These are phyloP conservation scores for Aphelinus certus DNA, from an alignment of 1,140 invertebrate species.

Conservation along the genomic window DNA sequence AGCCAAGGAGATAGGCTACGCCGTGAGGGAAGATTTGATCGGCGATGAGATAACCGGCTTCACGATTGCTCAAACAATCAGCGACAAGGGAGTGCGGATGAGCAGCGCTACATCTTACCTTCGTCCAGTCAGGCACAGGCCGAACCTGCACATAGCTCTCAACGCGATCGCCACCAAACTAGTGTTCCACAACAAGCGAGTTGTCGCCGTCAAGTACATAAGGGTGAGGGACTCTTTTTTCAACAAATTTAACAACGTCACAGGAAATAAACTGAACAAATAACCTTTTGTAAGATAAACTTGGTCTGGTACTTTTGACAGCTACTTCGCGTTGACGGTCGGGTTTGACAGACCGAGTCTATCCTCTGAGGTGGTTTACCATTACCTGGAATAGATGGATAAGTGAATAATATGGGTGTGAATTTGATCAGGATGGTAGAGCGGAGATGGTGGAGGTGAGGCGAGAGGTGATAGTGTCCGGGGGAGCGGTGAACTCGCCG, in stretches of 20 bases:
- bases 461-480: slow-evolving; percentile 62
- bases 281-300: no score
- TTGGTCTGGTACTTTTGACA: no score
- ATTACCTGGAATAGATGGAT: no score
- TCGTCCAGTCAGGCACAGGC: slow-evolving; percentile 67
- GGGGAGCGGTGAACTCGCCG: slow-evolving; percentile 62
- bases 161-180: slow-evolving; percentile 73
- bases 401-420: not conserved
- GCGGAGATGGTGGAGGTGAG: slow-evolving; percentile 53
- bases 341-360: no score
- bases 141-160: slow-evolving; percentile 76
- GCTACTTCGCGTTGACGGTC: no score
- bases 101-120: slow-evolving; percentile 74
- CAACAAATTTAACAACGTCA: no score
- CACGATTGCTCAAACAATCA: slow-evolving; percentile 66
- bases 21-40: slow-evolving; percentile 69
- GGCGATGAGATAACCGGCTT: slow-evolving; percentile 66
- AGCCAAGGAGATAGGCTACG: slow-evolving; percentile 68
- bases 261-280: no score
- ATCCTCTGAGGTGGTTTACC: no score
- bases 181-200: slow-evolving; percentile 42
- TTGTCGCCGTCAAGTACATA: slow-evolving; percentile 47
- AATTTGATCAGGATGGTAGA: slow-evolving; percentile 63
- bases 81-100: slow-evolving; percentile 72
- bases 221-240: slow-evolving; percentile 36